phyloP scores from a whole-genome alignment of 2,113 vertebrate genomes.

The Callionymus lyra region DNA sequence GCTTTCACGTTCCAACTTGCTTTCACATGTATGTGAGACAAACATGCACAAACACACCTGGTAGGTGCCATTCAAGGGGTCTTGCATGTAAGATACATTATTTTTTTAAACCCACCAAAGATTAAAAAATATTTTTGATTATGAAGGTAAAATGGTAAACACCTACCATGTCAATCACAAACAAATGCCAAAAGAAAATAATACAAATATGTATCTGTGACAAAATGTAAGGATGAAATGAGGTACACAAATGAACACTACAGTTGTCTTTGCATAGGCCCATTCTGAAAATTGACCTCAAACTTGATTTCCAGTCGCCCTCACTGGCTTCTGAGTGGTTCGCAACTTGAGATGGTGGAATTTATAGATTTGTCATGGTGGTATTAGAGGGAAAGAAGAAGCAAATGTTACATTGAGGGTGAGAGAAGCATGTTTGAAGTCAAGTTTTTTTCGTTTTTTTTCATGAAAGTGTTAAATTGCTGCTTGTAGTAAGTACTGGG shows the following conservation, averaged over 20 bases:
- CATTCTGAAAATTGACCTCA: too few relatives aligned
- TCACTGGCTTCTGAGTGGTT: not conserved
- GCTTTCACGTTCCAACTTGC: slow-evolving; percentile 50
- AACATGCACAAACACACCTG: slow-evolving; percentile 44
- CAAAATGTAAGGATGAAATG: too few relatives aligned
- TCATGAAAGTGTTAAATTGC: slow-evolving; percentile 18
- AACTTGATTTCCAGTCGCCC: not conserved
- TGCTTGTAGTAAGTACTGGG: too few relatives aligned
- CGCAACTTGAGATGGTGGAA: slow-evolving; percentile 49
- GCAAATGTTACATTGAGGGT: slow-evolving; percentile 30
- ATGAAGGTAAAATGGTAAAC: slow-evolving; percentile 54
- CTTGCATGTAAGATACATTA: slow-evolving; percentile 24
- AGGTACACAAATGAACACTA: too few relatives aligned
- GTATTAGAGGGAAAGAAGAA: slow-evolving; percentile 43
- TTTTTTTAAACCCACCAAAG: too few relatives aligned
- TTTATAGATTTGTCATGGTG: slow-evolving; percentile 48
- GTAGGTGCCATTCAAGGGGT: too few relatives aligned
- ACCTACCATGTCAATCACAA: slow-evolving; percentile 37
- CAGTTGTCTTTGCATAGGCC: too few relatives aligned
- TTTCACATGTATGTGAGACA: slow-evolving; percentile 35
- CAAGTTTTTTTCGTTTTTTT: slow-evolving; percentile 5
- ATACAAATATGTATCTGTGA: too few relatives aligned
- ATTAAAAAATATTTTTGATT: slow-evolving; percentile 39
- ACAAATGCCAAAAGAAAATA: not conserved
- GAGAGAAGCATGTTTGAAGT: slow-evolving; percentile 44